These are phyloP conservation scores for Cyclopterus lumpus DNA, from an alignment of 2,797 vertebrate genomes.

Conservation along the genomic window DNA sequence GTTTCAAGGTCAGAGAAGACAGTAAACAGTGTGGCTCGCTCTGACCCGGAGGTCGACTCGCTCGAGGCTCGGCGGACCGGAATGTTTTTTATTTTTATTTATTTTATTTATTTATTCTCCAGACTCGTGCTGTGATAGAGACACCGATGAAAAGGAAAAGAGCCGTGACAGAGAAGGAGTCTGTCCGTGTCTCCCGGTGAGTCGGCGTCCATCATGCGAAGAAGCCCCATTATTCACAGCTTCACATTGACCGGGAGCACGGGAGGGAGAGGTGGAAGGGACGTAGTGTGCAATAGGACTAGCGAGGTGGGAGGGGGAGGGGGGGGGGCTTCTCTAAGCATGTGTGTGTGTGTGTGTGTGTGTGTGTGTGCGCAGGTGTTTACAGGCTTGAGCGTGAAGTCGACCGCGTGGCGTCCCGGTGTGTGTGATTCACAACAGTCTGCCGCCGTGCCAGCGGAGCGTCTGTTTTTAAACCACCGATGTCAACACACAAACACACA, in stretches of 20 bases:
- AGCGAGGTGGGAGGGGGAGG: too few relatives aligned
- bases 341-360: neutral
- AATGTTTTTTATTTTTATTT: conserved; percentile 14
- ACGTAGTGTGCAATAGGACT: conserved; percentile 41
- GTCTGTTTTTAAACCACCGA: conserved; percentile 51
- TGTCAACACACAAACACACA: conserved; percentile 29
- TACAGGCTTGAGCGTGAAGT: conserved; percentile 4
- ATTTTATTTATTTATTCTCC: too few relatives aligned
- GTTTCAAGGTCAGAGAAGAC: conserved; percentile 62
- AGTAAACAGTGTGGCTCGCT: conserved; percentile 22
- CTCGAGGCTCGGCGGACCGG: conserved; percentile 26
- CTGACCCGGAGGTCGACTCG: conserved; percentile 23
- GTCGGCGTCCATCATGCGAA: too few relatives aligned
- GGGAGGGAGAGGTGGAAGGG: conserved; percentile 63
- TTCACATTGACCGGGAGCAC: too few relatives aligned
- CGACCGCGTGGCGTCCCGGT: conserved; percentile 40
- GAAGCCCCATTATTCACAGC: conserved; percentile 77
- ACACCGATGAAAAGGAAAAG: neutral
- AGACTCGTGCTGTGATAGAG: neutral
- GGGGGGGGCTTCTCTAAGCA: too few relatives aligned
- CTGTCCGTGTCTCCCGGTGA: too few relatives aligned
- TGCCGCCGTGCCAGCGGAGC: conserved; percentile 45
- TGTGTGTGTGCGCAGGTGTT: neutral
- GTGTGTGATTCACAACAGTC: conserved; percentile 62
- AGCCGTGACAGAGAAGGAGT: neutral